A percentile compares a stretch with the other conserved stretches of the same genome.
Conservation (phyloP, 2,113 vertebrate species). For the Chaetodon trifascialis region DNA sequence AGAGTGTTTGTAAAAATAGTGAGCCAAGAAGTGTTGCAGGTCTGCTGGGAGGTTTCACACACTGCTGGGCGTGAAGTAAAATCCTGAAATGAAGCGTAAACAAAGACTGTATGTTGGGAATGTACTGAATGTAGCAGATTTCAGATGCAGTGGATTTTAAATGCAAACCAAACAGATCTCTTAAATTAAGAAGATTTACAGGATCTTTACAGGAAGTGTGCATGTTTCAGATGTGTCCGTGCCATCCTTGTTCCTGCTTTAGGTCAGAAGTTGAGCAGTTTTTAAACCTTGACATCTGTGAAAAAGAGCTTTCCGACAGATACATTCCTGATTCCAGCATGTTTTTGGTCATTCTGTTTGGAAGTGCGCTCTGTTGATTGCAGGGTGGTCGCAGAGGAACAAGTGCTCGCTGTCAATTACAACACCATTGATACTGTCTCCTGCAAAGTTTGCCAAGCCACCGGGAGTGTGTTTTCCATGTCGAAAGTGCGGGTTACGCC, state of each 20-base stretch:
- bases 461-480: no score
- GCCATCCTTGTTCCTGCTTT: neutral
- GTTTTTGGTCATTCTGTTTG: neutral
- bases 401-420: no score
- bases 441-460: no score
- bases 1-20: constrained; percentile 60
- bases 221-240: neutral
- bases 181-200: neutral
- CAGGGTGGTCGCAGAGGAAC: no score
- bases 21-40: constrained; percentile 51
- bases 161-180: neutral
- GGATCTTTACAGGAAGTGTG: neutral
- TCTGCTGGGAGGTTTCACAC: constrained; percentile 45
- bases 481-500: no score
- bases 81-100: constrained; percentile 16
- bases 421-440: no score
- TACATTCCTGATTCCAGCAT: neutral
- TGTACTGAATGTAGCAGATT: neutral
- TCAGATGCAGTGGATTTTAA: neutral
- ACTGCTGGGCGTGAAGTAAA: constrained; percentile 35
- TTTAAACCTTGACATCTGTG: neutral
- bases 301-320: neutral
- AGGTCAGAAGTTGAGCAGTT: neutral
- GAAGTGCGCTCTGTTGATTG: neutral
- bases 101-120: neutral